A percentile compares a stretch with the other conserved stretches of the same genome.
phyloP scores from a whole-genome alignment of 23 tunicate species.

The Corella eumyota region DNA sequence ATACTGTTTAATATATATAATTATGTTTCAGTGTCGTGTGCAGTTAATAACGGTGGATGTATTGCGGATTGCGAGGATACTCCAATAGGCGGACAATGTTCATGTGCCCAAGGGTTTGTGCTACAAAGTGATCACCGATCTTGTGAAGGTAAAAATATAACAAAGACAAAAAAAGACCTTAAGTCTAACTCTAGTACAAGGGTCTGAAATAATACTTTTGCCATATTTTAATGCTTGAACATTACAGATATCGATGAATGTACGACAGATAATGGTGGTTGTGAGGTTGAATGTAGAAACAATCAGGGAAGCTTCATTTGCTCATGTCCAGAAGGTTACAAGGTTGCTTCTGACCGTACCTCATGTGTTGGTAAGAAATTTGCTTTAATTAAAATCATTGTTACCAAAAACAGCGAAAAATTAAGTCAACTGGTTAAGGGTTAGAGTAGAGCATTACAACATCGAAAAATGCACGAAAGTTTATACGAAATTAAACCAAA shows the following conservation, averaged over 20 bases:
- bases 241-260: conserved; percentile 61
- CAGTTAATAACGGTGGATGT: conserved; percentile 76
- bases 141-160: conserved; percentile 53
- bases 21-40: conserved; percentile 16
- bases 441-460: no score
- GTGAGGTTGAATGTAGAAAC: conserved; percentile 58
- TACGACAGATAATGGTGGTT: conserved; percentile 36
- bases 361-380: conserved; percentile 63
- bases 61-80: conserved; percentile 48
- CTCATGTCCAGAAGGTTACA: conserved; percentile 52
- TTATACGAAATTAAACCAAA: no score
- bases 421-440: no score
- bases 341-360: conserved; percentile 29
- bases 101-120: conserved; percentile 34
- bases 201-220: no score
- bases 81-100: conserved; percentile 69
- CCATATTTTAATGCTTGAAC: no score
- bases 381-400: no score
- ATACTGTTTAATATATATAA: no score
- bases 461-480: no score
- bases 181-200: no score
- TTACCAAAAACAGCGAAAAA: no score
- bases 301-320: conserved; percentile 60
- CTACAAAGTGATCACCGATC: conserved; percentile 35
- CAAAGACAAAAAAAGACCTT: no score